Evolutionary conservation across 2,888 invertebrate genomes (phyloP).

Genomic region (Pinctada fucata): DNA sequence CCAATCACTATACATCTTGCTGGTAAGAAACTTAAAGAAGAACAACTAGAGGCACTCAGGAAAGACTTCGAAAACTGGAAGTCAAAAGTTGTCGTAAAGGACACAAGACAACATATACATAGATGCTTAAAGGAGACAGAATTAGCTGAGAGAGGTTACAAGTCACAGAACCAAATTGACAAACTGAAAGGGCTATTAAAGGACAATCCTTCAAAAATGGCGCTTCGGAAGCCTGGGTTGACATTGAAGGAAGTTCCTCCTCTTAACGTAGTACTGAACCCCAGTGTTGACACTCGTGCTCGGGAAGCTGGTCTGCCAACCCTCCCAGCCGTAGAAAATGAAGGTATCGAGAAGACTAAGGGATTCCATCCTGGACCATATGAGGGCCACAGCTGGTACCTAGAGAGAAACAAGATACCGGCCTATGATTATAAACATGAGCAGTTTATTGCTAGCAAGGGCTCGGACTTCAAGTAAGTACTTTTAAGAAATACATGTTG

Average conservation of each 20-base stretch:
- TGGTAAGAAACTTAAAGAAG: slow-evolving; percentile 63
- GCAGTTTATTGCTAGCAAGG: slow-evolving; percentile 54
- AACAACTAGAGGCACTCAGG: slow-evolving; percentile 53
- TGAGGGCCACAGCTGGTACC: slow-evolving; percentile 58
- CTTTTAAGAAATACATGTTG: background rate
- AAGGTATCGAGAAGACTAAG: slow-evolving; percentile 50
- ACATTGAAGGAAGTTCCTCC: slow-evolving; percentile 68
- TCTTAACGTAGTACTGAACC: slow-evolving; percentile 70
- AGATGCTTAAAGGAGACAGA: slow-evolving; percentile 71
- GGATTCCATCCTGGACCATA: slow-evolving; percentile 69
- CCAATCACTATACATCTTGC: slow-evolving; percentile 71
- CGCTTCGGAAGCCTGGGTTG: slow-evolving; percentile 53
- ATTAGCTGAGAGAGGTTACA: slow-evolving; percentile 61
- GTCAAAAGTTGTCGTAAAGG: slow-evolving; percentile 65
- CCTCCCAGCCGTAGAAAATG: slow-evolving; percentile 59
- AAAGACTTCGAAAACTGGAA: slow-evolving; percentile 59
- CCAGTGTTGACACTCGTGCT: slow-evolving; percentile 68
- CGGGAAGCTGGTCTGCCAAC: slow-evolving; percentile 59
- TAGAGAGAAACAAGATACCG: slow-evolving; percentile 67
- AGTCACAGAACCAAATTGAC: slow-evolving; percentile 72
- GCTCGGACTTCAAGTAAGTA: slow-evolving; percentile 72
- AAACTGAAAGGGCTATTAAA: slow-evolving; percentile 70
- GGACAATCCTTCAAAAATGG: slow-evolving; percentile 64
- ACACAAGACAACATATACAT: slow-evolving; percentile 66
- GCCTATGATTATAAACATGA: slow-evolving; percentile 65